Base-by-base conservation (phyloP, 1,140 invertebrate genomes). In the Papilio machaon region DNA sequence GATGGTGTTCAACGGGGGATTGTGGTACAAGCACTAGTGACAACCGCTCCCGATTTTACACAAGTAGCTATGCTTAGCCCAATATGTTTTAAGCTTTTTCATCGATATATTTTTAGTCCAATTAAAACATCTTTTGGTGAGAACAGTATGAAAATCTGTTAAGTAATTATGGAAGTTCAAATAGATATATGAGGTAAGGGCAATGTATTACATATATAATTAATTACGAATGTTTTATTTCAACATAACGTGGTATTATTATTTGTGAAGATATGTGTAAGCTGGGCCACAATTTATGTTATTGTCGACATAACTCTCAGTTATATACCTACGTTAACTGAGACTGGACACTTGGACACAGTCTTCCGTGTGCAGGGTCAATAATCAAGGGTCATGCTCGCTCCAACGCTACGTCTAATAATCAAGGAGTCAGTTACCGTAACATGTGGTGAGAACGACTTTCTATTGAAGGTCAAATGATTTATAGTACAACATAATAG, bases 361-460 rank as follows among this genome's bases (percentile, higher is more conserved):
- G 88, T 89, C 90, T 91, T 92, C 91, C 90, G 91, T 87, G 87
- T 88, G 82, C 82, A 86, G 89, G 90, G 90, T 92, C 91, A 91
- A 89, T 84, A 83, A 86, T 85, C 86, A 85, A 81, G 89, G 91
- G 89, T 91, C 91, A 90, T 82, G 82, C 82, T 85, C 83, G 82
- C 84, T 82, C 81, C 77, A 81, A 82, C 76, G 73, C 74, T 80
- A 80, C 52, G 60, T 81, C 74, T 82, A 60, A 83, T 80, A 78
- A 47, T 81, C 80, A 67, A 52, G 80, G 58, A 81, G 46, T 83
- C 79, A 60, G 80, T 83, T 81, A 54, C 80, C 80, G 80, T 78
- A 78, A 60, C 52, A 38, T 58, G 76, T 64, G 43, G 76, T 78
- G 76, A 54, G 76, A 78, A 78, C 76, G 76, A 78, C 58, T 30